Base-by-base conservation (phyloP, 2,797 vertebrate species). In the Austrolebias charrua region DNA sequence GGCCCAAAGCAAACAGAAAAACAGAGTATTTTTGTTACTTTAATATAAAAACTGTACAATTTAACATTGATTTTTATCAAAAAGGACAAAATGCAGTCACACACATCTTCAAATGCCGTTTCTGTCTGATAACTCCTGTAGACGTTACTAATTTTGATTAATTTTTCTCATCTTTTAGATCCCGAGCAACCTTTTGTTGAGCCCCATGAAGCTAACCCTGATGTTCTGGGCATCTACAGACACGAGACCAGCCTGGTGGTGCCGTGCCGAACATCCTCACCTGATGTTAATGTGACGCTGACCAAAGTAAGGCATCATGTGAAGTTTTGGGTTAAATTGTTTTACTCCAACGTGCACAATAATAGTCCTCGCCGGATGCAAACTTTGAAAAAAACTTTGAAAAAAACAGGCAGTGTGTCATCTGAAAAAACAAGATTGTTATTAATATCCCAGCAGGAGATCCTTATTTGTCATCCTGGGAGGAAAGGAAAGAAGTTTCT, bases 221-320 rank as follows among this genome's bases (percentile, higher is more conserved):
- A 5, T 15, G 0, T 71, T 0, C 61, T 96, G 71, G 1, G 10
- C 7, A 66, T 66, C 47, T 80, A 75, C 82, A 64, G 77, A 15
- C 1, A 81, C 0, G 87, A 88, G 2, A 71, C 74, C 48, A 63
- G 58, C 0, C 73, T 96, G 0, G 68, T 90, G 1, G 45, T 97
- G 14, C 95, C 96, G 12, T 98, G 96, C 74, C 84, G 93, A 20
- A 95, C 95, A 13, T 92, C 94, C 50, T 94, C 90, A 0, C 94
- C 94, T 40, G 80, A 92, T 29, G 76, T 89, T 74, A 50, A 3
- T 18, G 94, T 96, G 19, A 81, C 58, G 31, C 86, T 96, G 62
- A 65, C 3, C 35, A 52, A 54, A 88, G 96, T 97, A 83, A 94
- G 93, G 14, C 63, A 51, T 67, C 48, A 45, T 51, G 14, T 19